Evolutionary conservation across 2,113 vertebrate genomes (phyloP).

Genomic region (Gymnorhina tibicen): DNA sequence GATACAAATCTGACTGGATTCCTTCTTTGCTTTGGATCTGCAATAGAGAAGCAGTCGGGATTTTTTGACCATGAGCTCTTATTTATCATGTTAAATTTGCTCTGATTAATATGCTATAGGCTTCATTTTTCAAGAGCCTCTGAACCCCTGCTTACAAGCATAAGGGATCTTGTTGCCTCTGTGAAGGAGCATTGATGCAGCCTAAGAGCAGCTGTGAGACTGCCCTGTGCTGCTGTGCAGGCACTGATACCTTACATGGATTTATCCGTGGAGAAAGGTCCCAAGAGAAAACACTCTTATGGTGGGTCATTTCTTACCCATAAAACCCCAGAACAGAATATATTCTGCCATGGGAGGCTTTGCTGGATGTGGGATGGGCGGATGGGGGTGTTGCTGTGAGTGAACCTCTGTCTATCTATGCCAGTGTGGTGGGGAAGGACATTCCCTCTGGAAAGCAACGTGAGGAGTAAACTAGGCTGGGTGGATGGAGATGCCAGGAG

Average conservation of each 20-base stretch:
- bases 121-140: background rate
- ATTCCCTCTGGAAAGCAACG: background rate
- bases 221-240: background rate
- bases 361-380: background rate
- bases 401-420: background rate
- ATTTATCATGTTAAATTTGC: background rate
- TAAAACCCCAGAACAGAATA: background rate
- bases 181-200: background rate
- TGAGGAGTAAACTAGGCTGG: background rate
- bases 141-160: background rate
- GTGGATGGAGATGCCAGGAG: background rate
- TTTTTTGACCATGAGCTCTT: background rate
- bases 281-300: background rate
- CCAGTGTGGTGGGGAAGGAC: background rate
- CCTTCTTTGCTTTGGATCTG: background rate
- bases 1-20: conserved; percentile 10
- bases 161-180: background rate
- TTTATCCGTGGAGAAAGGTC: background rate
- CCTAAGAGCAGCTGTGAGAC: background rate
- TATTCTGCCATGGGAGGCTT: background rate
- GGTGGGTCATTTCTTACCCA: background rate
- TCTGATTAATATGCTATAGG: background rate
- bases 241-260: background rate
- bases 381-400: background rate
- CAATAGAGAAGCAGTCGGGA: background rate